Conservation (phyloP, 2,888 invertebrate species). For the Lacanobia wlatinum region DNA sequence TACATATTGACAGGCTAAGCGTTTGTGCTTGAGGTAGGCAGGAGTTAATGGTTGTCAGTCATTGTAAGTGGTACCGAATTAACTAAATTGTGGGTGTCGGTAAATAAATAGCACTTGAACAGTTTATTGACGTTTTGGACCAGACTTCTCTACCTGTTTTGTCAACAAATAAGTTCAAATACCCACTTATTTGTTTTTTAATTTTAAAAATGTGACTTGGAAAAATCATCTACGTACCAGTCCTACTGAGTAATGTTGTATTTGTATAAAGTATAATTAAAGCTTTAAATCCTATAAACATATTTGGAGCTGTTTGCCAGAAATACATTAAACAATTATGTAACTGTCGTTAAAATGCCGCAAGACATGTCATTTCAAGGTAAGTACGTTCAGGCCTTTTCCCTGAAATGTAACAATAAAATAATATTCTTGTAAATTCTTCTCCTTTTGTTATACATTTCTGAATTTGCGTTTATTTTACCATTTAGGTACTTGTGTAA, state of each 20-base stretch:
- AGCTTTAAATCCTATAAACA: neutral
- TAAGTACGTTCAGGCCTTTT: too few species aligned
- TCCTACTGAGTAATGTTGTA: too few species aligned
- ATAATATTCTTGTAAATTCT: neutral
- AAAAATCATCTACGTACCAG: too few species aligned
- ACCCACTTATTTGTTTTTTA: too few species aligned
- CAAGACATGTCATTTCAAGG: too few species aligned
- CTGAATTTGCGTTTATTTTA: neutral
- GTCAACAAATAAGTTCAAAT: too few species aligned
- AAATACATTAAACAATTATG: neutral
- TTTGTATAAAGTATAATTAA: neutral
- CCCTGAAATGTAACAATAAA: neutral
- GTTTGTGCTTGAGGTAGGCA: constrained; percentile 1
- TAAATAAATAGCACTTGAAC: neutral
- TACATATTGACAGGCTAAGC: constrained; percentile 37
- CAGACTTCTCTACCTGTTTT: too few species aligned
- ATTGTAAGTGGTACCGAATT: neutral
- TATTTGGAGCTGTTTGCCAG: neutral
- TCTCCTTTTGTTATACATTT: neutral
- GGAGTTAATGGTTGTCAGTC: constrained; percentile 6
- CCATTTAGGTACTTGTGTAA: neutral
- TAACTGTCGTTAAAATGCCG: neutral
- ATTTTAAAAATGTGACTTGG: too few species aligned
- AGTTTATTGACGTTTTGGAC: neutral
- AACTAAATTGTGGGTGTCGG: neutral